Evolutionary conservation across 2,797 vertebrate genomes (phyloP), one percentile per base, ranked within the genome.

Genomic region (Sebastes vulpes): DNA sequence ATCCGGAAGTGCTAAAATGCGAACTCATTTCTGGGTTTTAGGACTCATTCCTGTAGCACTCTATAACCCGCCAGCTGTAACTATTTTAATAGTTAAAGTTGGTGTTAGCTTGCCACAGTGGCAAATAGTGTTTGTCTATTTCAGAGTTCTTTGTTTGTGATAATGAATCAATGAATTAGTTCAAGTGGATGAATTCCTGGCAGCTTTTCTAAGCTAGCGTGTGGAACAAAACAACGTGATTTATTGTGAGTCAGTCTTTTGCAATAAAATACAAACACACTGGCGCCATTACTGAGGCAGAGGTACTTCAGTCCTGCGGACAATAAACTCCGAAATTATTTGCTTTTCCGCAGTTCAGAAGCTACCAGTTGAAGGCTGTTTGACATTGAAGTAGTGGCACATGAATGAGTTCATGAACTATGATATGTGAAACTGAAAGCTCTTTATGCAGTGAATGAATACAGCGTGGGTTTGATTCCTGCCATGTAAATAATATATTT

Each of bases 271-370:
- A 66, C n/a, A 66, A 74, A 59, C 58, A 64, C 32, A 64, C 20
- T 72, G 61, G 46, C 63, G 72, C 16, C 28, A 57, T 79, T 38
- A 81, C 77, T 72, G 57, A 75, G 42, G 64, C 18, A 70, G 54
- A 64, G 46, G 18, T 65, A 61, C 38, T 82, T 74, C 18, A 77
- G 65, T 59, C 48, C 58, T 76, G 42, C 38, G 71, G 72, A 75
- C 60, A 65, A 59, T 31, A 5, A 84, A 72, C 20, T 65, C 50
- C 65, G 26, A 69, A 75, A 73, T 56, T 2, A 63, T 79, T 79
- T 66, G 38, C 54, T 80, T 70, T 64, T 9, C 54, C 12, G 28
- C 67, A 65, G 57, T 68, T 65, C 38, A 60, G 64, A 70, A 18
- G 9, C 14, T n/a, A 26, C 23, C 53, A 58, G 46, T 83, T 69